A percentile compares a stretch with the other conserved stretches of the same genome.
Evolutionary conservation across 2,888 invertebrate genomes (phyloP).

Genomic region (Acanthosepion pharaonis): DNA sequence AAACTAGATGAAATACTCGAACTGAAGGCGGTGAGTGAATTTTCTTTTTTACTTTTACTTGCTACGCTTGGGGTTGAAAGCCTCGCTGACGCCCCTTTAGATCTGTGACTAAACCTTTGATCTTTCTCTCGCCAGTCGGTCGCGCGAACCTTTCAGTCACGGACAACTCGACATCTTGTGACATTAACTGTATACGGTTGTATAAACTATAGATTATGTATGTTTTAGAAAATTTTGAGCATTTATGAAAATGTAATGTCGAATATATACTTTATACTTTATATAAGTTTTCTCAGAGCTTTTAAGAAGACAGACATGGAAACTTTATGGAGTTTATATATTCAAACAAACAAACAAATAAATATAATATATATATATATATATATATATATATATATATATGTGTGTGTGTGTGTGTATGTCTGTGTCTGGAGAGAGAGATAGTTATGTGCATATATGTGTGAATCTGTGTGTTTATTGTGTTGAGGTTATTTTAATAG

Average conservation of each 20-base stretch:
- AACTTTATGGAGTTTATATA: background rate
- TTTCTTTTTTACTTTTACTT: background rate
- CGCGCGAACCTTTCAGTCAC: no score
- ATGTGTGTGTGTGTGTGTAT: background rate
- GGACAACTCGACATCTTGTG: no score
- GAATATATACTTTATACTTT: no score
- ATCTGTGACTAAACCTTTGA: background rate
- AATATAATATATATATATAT: background rate
- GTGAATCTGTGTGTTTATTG: background rate
- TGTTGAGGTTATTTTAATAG: background rate
- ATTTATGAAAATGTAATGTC: no score
- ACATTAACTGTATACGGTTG: no score
- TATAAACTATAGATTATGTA: no score
- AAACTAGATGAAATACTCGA: background rate
- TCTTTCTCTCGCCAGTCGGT: background rate
- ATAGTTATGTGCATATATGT: background rate
- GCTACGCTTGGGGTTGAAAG: no score
- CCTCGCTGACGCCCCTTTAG: no score
- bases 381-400: background rate
- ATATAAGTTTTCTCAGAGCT: no score
- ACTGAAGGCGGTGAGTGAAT: background rate
- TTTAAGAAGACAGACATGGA: background rate
- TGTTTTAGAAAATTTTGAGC: no score
- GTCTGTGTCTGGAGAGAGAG: no score
- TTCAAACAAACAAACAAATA: no score